Conservation (phyloP, 2,888 invertebrate species). For the Sphaerophoria rueppellii region DNA sequence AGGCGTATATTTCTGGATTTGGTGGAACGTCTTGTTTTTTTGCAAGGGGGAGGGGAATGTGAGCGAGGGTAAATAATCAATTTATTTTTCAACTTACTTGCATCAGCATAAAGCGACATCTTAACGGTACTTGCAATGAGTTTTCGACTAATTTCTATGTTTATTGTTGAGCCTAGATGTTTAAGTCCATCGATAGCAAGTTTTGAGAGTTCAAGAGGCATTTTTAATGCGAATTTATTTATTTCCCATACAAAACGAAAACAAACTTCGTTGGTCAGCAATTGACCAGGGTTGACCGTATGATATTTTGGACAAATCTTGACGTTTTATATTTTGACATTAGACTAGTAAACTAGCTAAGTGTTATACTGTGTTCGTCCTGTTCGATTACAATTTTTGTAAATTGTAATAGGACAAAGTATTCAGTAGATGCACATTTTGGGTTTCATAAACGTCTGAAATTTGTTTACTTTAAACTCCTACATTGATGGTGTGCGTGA, state of each 20-base stretch:
- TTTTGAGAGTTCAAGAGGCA: conserved; percentile 76
- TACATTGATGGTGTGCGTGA: no score
- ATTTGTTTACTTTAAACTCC: no score
- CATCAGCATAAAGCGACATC: conserved; percentile 79
- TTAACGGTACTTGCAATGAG: conserved; percentile 80
- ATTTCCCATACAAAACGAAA: conserved; percentile 47
- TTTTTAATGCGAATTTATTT: conserved; percentile 31
- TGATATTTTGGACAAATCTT: no score
- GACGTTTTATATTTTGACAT: no score
- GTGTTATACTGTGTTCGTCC: conserved; percentile 35
- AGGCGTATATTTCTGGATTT: conserved; percentile 81
- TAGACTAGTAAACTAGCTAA: neutral
- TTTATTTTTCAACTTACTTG: conserved; percentile 77
- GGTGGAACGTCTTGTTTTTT: conserved; percentile 78
- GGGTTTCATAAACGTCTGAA: no score
- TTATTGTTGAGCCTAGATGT: conserved; percentile 77
- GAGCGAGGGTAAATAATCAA: conserved; percentile 4
- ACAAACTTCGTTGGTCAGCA: conserved; percentile 42
- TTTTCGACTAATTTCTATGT: conserved; percentile 78
- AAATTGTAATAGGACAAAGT: no score
- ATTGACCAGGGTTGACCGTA: conserved; percentile 46
- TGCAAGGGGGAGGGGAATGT: neutral
- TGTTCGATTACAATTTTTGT: neutral
- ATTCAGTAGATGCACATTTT: no score
- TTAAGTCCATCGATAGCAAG: conserved; percentile 79